phyloP scores from a whole-genome alignment of 2,797 vertebrate species.

The Argentina silus region DNA sequence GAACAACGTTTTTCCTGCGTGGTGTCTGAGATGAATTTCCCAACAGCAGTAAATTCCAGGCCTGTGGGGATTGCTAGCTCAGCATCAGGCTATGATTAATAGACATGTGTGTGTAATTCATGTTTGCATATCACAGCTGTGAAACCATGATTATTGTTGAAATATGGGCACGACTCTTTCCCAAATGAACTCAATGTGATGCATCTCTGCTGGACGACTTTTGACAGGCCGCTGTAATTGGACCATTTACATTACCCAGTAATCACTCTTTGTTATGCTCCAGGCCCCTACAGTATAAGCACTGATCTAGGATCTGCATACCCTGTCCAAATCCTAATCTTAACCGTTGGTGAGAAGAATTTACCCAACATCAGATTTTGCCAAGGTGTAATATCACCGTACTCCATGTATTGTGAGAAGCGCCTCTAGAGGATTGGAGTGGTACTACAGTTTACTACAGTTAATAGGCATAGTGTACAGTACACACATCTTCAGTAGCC shows the following conservation, averaged over 20 bases:
- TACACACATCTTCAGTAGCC: too few species aligned
- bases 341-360: not conserved
- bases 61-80: constrained; percentile 19
- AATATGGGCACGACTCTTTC: not conserved
- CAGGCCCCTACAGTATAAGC: not conserved
- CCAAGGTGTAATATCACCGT: too few species aligned
- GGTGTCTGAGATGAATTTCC: constrained; percentile 44
- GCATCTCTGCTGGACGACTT: constrained; percentile 13
- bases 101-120: constrained; percentile 27
- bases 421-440: constrained; percentile 7
- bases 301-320: not conserved
- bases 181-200: constrained; percentile 14
- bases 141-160: constrained; percentile 23
- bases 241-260: not conserved
- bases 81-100: constrained; percentile 35
- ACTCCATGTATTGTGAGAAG: not conserved
- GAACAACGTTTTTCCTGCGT: constrained; percentile 37
- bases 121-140: constrained; percentile 25
- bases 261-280: not conserved
- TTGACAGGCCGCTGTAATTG: not conserved
- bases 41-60: constrained; percentile 44
- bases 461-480: not conserved
- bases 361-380: too few species aligned
- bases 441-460: not conserved
- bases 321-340: not conserved